Base-by-base conservation (phyloP, 53 echinoderm and acorn worm species). In the Holothuria leucospilota region DNA sequence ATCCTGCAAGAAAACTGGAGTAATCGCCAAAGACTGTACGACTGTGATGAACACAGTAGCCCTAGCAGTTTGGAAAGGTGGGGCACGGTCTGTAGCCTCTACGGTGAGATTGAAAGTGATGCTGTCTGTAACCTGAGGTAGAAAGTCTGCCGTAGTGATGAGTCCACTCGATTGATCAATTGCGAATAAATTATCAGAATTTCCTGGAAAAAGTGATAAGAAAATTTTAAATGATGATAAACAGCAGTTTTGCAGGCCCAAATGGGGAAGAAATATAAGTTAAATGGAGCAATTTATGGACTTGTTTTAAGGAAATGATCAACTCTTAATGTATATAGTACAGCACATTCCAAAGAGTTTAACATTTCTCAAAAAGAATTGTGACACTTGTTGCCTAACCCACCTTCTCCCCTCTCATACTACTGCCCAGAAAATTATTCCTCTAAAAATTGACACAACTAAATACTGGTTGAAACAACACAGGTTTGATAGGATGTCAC, bases 41-140 rank as follows among this genome's bases (percentile, higher is more conserved):
- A 99, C 84, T 12, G 82, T 85, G 18, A 95, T 90, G 14, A 82
- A 69, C 8, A 95, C 95, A 5, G 88, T 82, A 56, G 92, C 87
- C 6, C 26, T 67, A 52, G 87, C 65, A 7, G 69, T 59, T 49
- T 92, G 87, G 89, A 88, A 92, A 21, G 99, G 99, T 39, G 85
- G 88, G 58, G 95, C 89, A 78, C 92, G 81, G 74, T 99, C 99
- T 0, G 71, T 90, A 34, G 95, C 99, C 23, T 77, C 79, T 30
- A 99, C 90, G n/a, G 92, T 89, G 84, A 95, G 89, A 58, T 92
- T 99, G 84, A 92, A 99, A 78, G 86, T 87, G 27, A 67, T 23
- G 27, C 80, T 86, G 29, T 61, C 28, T 34, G 29, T 85, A 8
- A 85, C 85, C 58, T 85, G 88, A 8, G 93, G 87, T 58, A 99